Evolutionary conservation across 2,113 vertebrate species (phyloP), one percentile per base, ranked within the genome.

Genomic region (Glaucomys volans): DNA sequence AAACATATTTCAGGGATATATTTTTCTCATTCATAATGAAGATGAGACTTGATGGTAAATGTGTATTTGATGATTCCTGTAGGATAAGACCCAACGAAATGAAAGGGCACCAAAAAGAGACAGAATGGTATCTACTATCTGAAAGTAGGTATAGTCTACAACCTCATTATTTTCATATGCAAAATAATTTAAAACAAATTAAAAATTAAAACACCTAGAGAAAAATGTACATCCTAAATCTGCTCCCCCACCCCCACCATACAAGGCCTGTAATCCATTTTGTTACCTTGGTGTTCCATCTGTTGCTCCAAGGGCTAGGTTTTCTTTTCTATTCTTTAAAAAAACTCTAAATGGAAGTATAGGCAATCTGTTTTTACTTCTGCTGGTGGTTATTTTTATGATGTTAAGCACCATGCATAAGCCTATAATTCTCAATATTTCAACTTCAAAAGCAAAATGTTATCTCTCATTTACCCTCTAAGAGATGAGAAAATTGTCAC

Each of bases 341-440:
- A 62, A 83, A 47, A 37, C 81, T 84, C 54, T 57, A 95, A 90
- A 75, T 90, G 81, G 24, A 6, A 79, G 30, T 42, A 40, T 64
- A 95, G 77, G 50, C 20, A 57, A 76, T 57, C 77, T 57, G 35
- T 32, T 81, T 95, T 95, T 88, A 57, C 40, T 83, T 94, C 79
- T 80, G 62, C 59, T 81, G 4, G 57, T 87, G n/a, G 69, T 52
- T 91, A 95, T 69, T 93, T 93, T 93, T 97, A 75, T 69, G n/a
- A 92, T 62, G 69, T 74, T 92, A 90, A 94, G 64, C 26, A 57
- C 42, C 37, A 90, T 76, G 18, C n/a, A 62, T 79, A 72, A 54
- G 35, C 30, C 35, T 89, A 18, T 74, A 92, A 87, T 62, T 92
- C 62, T 93, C 66, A 88, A 42, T 84, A 96, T 87, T 95, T 80